Conservation (phyloP, 1,140 invertebrate genomes). For the Ips typographus region DNA sequence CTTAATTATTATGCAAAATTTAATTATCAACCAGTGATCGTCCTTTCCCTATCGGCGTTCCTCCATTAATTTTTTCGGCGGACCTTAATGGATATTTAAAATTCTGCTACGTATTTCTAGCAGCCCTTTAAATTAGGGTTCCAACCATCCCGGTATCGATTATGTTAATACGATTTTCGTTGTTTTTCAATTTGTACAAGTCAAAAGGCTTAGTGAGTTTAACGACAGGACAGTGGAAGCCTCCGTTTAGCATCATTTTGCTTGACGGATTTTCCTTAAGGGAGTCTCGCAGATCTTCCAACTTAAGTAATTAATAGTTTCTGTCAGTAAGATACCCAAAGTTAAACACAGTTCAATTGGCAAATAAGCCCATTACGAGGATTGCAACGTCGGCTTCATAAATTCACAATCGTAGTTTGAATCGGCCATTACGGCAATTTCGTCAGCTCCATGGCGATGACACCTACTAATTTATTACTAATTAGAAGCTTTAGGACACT, state of each 20-base stretch:
- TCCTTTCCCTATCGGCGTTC: background rate
- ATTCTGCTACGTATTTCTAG: conserved; percentile 6
- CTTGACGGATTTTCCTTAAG: no score
- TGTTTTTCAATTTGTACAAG: no score
- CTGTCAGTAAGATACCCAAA: conserved; percentile 25
- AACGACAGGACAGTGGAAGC: no score
- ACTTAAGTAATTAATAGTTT: conserved; percentile 24
- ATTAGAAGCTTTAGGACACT: background rate
- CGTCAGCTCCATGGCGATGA: conserved; percentile 32
- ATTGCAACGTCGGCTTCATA: conserved; percentile 29
- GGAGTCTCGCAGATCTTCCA: background rate
- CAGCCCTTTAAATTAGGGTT: background rate
- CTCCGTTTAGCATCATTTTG: no score
- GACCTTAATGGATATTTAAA: conserved; percentile 15
- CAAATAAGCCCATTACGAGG: conserved; percentile 34
- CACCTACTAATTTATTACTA: conserved; percentile 23
- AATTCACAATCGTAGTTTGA: conserved; percentile 32
- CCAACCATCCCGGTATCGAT: conserved; percentile 3
- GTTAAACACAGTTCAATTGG: conserved; percentile 28
- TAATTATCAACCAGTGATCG: conserved; percentile 10
- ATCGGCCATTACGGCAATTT: conserved; percentile 31
- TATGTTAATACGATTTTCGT: background rate
- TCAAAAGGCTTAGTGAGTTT: no score
- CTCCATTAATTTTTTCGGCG: conserved; percentile 3
- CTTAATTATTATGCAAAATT: conserved; percentile 5